Evolutionary conservation across 2,113 vertebrate species (phyloP).

Genomic region (Mandrillus leucophaeus): DNA sequence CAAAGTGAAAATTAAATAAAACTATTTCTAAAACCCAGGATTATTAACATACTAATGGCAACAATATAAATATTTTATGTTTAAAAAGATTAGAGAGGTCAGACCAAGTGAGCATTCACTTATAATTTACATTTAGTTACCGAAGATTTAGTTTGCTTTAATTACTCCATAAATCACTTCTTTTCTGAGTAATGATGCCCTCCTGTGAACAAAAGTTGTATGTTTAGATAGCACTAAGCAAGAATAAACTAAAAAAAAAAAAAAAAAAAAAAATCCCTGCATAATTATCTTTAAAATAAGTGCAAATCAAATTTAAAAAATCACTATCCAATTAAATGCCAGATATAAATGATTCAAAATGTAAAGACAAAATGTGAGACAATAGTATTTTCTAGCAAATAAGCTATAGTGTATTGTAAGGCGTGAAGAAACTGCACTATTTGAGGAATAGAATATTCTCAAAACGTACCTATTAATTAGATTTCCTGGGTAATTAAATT

Average conservation of each 20-base stretch:
- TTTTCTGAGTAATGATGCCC: conserved; percentile 20
- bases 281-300: conserved; percentile 16
- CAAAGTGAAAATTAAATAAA: neutral
- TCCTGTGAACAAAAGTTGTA: neutral
- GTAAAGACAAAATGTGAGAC: neutral
- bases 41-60: neutral
- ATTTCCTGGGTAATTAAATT: neutral
- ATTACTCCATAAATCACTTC: conserved; percentile 51
- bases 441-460: neutral
- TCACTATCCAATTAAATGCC: neutral
- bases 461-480: neutral
- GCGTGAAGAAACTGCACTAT: neutral
- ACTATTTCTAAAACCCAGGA: neutral
- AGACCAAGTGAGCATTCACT: neutral
- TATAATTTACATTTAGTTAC: conserved; percentile 3
- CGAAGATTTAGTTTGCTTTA: neutral
- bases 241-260: neutral
- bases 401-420: neutral
- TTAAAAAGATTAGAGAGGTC: neutral
- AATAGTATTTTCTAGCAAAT: neutral
- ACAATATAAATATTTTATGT: neutral
- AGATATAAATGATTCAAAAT: neutral
- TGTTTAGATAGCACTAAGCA: neutral
- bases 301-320: conserved; percentile 36
- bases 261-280: neutral